Evolutionary conservation across 2,113 vertebrate genomes (phyloP).

Genomic region (Haplochromis vanheusdeni): DNA sequence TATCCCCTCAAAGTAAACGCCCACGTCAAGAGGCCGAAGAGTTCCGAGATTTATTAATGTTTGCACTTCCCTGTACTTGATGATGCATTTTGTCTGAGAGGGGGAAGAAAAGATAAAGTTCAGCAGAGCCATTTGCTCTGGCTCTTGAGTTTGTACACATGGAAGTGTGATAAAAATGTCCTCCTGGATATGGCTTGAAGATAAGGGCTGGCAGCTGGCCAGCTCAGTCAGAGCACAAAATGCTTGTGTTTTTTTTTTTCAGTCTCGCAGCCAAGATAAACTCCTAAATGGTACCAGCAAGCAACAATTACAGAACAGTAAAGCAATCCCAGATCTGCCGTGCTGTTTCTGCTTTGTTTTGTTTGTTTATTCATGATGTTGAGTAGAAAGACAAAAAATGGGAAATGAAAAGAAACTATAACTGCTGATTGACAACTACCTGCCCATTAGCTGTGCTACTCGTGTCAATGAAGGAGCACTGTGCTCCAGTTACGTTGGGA

Average conservation of each 20-base stretch:
- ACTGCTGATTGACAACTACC: constrained; percentile 40
- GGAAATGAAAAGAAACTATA: neutral
- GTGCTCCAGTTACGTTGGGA: constrained; percentile 53
- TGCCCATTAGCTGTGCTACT: constrained; percentile 23
- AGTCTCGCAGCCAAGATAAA: neutral
- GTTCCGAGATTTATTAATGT: neutral
- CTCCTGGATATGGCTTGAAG: constrained; percentile 16
- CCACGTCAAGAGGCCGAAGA: neutral
- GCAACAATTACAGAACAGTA: neutral
- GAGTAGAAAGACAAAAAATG: neutral
- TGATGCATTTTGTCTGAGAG: neutral
- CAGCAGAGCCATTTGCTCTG: constrained; percentile 2
- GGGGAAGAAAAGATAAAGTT: constrained; percentile 2
- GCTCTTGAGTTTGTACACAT: constrained; percentile 28
- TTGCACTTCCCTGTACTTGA: neutral
- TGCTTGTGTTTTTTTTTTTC: neutral
- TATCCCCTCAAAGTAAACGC: neutral
- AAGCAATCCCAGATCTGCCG: neutral
- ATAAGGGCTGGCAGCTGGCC: constrained; percentile 29
- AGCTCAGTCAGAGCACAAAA: neutral
- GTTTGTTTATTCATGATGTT: neutral
- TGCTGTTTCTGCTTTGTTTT: neutral
- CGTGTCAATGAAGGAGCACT: constrained; percentile 31
- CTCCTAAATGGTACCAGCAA: neutral
- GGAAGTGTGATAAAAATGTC: constrained; percentile 31